A percentile compares a stretch with the other conserved stretches of the same genome.
phyloP scores from a whole-genome alignment of 37 sponge, comb jelly and placozoan genomes.

The Ianthella basta region DNA sequence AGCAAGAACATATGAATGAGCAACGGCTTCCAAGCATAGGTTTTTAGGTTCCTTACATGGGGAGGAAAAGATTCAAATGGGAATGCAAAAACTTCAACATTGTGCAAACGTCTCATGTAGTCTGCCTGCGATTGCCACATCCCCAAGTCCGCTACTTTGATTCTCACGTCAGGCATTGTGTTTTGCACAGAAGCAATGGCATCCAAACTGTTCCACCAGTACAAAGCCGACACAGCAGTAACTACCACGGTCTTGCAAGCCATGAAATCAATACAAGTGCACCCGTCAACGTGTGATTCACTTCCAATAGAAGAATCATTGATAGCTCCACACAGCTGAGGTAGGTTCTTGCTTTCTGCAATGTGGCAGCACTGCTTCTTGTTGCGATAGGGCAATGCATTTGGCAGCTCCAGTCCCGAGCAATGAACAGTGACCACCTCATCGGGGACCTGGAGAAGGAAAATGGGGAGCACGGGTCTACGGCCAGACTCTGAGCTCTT shows the following conservation, averaged over 20 bases:
- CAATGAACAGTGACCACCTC: no score
- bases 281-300: no score
- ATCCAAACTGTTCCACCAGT: not conserved
- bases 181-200: conserved; percentile 7
- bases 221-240: not conserved
- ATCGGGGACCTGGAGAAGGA: no score
- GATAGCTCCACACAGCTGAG: no score
- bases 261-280: conserved; percentile 20
- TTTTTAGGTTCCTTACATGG: conserved; percentile 18
- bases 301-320: no score
- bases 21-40: conserved; percentile 28
- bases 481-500: no score
- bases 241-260: conserved; percentile 25
- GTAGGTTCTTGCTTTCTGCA: no score
- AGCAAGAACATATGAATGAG: not conserved
- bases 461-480: no score
- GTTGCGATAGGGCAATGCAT: no score
- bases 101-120: not conserved
- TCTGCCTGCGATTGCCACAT: not conserved
- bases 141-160: conserved; percentile 17
- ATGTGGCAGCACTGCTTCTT: no score
- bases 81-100: conserved; percentile 31
- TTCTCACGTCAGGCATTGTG: not conserved
- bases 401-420: no score
- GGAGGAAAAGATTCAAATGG: not conserved